A percentile compares a stretch with the other conserved stretches of the same genome.
Evolutionary conservation across 1,140 invertebrate genomes (phyloP).

Genomic region (Drosophila punjabiensis): DNA sequence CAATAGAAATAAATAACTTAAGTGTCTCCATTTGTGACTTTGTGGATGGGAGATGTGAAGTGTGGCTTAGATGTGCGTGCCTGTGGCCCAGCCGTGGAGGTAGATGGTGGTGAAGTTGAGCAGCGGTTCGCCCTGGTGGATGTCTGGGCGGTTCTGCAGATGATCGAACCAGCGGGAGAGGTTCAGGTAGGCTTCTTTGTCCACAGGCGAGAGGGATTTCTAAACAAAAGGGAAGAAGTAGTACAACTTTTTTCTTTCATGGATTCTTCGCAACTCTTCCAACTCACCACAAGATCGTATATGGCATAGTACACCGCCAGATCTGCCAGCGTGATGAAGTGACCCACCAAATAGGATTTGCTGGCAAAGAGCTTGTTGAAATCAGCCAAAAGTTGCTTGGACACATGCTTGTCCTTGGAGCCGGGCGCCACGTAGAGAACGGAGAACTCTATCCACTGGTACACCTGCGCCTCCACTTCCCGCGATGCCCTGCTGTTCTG

Average conservation of each 20-base stretch:
- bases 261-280: neutral
- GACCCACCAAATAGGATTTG: constrained; percentile 87
- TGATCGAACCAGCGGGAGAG: constrained; percentile 90
- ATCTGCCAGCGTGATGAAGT: constrained; percentile 87
- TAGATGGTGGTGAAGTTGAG: constrained; percentile 87
- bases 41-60: constrained; percentile 14
- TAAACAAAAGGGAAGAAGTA: constrained; percentile 65
- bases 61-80: constrained; percentile 69
- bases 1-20: constrained; percentile 80
- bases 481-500: constrained; percentile 60
- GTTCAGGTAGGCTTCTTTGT: constrained; percentile 88
- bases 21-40: constrained; percentile 53
- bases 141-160: constrained; percentile 87
- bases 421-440: constrained; percentile 86
- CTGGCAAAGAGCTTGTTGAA: constrained; percentile 86
- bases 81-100: constrained; percentile 85
- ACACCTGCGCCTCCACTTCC: constrained; percentile 75
- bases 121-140: constrained; percentile 87
- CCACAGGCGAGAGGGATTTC: constrained; percentile 86
- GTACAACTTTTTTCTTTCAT: neutral
- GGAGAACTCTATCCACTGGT: constrained; percentile 87
- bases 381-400: constrained; percentile 85
- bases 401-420: constrained; percentile 81
- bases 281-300: constrained; percentile 86
- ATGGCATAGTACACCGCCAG: constrained; percentile 87